Conservation (phyloP, 2,797 vertebrate genomes). For the Rallus crepitans region DNA sequence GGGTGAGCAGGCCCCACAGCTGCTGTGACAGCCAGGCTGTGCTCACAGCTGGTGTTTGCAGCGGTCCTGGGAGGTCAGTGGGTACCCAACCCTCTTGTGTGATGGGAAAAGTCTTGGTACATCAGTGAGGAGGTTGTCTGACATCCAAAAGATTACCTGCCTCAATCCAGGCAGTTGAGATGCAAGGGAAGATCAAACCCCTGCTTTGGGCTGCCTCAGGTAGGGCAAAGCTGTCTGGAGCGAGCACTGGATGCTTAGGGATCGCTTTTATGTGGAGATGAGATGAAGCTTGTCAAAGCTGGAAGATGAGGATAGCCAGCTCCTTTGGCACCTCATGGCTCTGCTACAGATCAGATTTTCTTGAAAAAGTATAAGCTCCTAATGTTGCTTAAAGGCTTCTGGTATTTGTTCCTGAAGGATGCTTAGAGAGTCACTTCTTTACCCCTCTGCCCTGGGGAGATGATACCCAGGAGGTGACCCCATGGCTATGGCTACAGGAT, state of each 20-base stretch:
- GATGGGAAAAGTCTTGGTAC: not conserved
- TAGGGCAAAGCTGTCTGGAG: not conserved
- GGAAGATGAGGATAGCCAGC: not conserved
- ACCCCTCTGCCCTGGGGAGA: not conserved
- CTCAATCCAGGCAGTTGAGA: not conserved
- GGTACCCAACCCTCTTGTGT: not conserved
- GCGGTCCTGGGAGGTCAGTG: accelerated
- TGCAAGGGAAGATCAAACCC: not conserved
- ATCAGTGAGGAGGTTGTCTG: not conserved
- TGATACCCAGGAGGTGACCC: not conserved
- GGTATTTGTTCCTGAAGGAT: not conserved
- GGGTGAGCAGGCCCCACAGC: accelerated
- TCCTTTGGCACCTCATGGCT: not conserved
- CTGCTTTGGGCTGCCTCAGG: not conserved
- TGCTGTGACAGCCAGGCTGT: not conserved
- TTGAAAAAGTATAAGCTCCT: not conserved
- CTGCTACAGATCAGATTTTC: not conserved
- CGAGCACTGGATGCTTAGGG: not conserved
- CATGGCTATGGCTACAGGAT: accelerated
- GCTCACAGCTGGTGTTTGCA: not conserved
- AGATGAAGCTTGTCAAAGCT: not conserved
- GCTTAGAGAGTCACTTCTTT: not conserved
- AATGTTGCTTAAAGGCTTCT: not conserved
- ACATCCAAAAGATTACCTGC: not conserved
- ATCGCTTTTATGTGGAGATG: not conserved